These are phyloP conservation scores for Aphelenchoides fujianensis DNA, from an alignment of 1,140 invertebrate species.

Conservation along the genomic window DNA sequence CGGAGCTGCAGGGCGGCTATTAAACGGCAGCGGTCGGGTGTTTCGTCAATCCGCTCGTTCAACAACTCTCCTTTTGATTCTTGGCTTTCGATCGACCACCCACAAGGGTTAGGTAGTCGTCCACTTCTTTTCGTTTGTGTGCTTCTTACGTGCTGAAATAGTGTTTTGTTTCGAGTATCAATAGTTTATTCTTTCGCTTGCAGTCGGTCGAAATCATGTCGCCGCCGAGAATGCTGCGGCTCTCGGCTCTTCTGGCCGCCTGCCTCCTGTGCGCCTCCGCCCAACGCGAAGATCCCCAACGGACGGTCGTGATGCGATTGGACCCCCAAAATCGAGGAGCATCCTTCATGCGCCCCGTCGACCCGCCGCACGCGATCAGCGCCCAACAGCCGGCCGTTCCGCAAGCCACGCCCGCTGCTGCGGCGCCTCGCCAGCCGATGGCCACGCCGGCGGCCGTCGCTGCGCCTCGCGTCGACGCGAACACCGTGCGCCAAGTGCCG, in stretches of 20 bases:
- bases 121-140: too few relatives aligned
- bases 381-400: constrained; percentile 19
- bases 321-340: constrained; percentile 38
- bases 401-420: constrained; percentile 23
- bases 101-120: too few relatives aligned
- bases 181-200: too few relatives aligned
- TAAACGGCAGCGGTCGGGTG: too few relatives aligned
- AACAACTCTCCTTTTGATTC: too few relatives aligned
- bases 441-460: neutral
- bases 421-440: neutral
- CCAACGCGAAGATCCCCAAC: constrained; percentile 36
- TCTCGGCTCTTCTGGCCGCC: neutral
- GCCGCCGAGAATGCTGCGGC: neutral
- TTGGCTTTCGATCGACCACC: too few relatives aligned
- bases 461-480: neutral
- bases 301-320: constrained; percentile 40
- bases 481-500: neutral
- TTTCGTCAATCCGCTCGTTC: too few relatives aligned
- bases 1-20: too few relatives aligned
- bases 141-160: too few relatives aligned
- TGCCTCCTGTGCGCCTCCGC: neutral
- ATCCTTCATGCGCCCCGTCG: constrained; percentile 35
- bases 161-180: too few relatives aligned
- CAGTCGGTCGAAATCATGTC: neutral
- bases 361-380: constrained; percentile 42